Base-by-base conservation (phyloP, 2,888 invertebrate species). In the Tiliacea citrago region DNA sequence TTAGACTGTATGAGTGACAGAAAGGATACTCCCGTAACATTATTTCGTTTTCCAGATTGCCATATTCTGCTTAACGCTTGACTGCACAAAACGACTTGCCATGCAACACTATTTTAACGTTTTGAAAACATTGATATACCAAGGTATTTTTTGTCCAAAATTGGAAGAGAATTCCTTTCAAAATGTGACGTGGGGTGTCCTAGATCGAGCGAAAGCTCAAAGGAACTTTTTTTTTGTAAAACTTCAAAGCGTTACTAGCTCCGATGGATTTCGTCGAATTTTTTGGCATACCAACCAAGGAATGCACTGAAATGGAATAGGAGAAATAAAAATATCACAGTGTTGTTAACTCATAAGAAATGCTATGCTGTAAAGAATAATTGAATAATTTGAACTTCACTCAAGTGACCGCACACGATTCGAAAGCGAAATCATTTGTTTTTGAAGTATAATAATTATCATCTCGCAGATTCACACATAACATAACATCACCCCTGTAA, bases 161-260 rank as follows among this genome's bases (percentile, higher is more conserved):
- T n/a, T 39, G 2, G 2, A 65, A 47, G 29, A 62, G 16, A 45
- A 57, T 51, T 63, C 13, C 0, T 58, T 63, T 58, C 9, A 63
- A 77, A 79, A 53, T 45, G n/a, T 60, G n/a, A 61, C 62, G 29
- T 47, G 7, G 24, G 24, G 51, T 49, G 68, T 58, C 29, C 82
- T 82, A 77, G 57, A 68, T 63, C 39, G 57, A 51, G 29, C 18
- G n/a, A 10, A 6, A 24, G 47, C 57, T 68, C 57, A 82, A 78
- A 79, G 62, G 51, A 63, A 47, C 10, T 39, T 67, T 75, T 81
- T 77, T 39, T 79, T 53, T 13, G 24, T 57, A 2, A 57, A 62
- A 58, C 51, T 77, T 82, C 57, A 79, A 79, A 82, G 68, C 29
- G 47, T 81, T 24, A 61, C 81, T 60, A 53, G 62, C 16, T 53